phyloP scores from a whole-genome alignment of 2,113 vertebrate species.

The Chaenocephalus aceratus region DNA sequence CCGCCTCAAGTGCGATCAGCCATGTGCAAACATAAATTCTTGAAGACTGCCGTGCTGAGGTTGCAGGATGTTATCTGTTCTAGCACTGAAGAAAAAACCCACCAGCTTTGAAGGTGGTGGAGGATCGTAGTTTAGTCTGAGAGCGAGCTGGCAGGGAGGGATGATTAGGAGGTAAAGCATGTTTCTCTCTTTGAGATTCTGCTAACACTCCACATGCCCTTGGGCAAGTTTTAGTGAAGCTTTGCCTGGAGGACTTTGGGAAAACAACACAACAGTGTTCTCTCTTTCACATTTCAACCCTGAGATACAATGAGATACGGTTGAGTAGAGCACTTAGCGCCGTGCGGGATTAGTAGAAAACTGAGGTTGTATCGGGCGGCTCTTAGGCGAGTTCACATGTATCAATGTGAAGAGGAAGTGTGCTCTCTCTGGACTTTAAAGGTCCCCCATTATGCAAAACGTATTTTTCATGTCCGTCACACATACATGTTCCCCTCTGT shows the following conservation, averaged over 20 bases:
- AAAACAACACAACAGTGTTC: slow-evolving; percentile 28
- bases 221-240: slow-evolving; percentile 17
- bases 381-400: too few species aligned
- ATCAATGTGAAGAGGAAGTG: slow-evolving; percentile 32
- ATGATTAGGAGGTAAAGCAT: slow-evolving; percentile 22
- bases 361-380: slow-evolving; percentile 43
- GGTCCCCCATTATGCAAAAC: too few species aligned
- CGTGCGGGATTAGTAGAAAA: slow-evolving; percentile 44
- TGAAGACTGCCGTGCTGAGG: too few species aligned
- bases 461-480: too few species aligned
- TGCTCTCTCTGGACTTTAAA: too few species aligned
- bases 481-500: too few species aligned
- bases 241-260: slow-evolving; percentile 21
- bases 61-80: slow-evolving; percentile 28
- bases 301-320: slow-evolving; percentile 1
- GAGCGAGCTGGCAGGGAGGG: slow-evolving; percentile 1
- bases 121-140: slow-evolving; percentile 26
- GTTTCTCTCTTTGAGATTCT: slow-evolving; percentile 39
- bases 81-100: too few species aligned
- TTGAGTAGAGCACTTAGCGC: slow-evolving; percentile 41
- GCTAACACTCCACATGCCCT: slow-evolving; percentile 32
- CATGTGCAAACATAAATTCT: too few species aligned
- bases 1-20: too few species aligned
- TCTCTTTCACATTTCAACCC: slow-evolving; percentile 20
- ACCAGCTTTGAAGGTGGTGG: not conserved